Base-by-base conservation (phyloP, 2,888 invertebrate genomes). In the Parnassius smintheus region DNA sequence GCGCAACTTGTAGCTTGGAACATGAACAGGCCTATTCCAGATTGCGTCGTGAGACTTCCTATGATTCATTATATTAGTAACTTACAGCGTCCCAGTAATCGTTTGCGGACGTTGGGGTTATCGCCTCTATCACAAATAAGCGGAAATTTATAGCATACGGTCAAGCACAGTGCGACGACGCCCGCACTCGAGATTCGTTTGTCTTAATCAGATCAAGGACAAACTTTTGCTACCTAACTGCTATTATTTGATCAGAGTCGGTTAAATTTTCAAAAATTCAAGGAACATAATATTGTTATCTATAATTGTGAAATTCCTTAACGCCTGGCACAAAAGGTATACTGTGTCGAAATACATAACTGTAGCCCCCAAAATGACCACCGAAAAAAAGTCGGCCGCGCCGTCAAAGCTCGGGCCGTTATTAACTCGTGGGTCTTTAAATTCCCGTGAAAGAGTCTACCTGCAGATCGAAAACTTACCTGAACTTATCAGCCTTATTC, bases 401-500 rank as follows among this genome's bases (percentile, higher is more conserved):
- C 58, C 56, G 62, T 71, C 71, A 71, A 71, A 71, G 70, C 61
- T 64, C 75, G 73, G 73, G 66, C 72, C 68, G 70, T 76, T 76
- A 78, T 76, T 80, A 76, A 73, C 63, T 71, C 53, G 62, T 62
- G 74, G 75, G 68, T 69, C 13, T 71, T 77, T 73, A 75, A 81
- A 80, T 82, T 85, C 80, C 80, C 81, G 81, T 78, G 83, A 85
- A 85, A 81, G 81, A 70, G 74, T 74, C 82, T 88, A 87, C 88
- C 88, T 87, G 86, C 77, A 68, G 69, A 68, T 64, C 68, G 71
- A 68, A 66, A 72, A 66, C 72, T 75, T 88, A 88, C 89, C 87
- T 88, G 87, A 78, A 85, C 89, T 87, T 85, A 80, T 70, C 63
- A 46, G 63, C 49, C 76, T 73, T 76, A 79, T 75, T 75, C 79